Conservation (phyloP, 1,140 invertebrate genomes). For the Delia radicum region DNA sequence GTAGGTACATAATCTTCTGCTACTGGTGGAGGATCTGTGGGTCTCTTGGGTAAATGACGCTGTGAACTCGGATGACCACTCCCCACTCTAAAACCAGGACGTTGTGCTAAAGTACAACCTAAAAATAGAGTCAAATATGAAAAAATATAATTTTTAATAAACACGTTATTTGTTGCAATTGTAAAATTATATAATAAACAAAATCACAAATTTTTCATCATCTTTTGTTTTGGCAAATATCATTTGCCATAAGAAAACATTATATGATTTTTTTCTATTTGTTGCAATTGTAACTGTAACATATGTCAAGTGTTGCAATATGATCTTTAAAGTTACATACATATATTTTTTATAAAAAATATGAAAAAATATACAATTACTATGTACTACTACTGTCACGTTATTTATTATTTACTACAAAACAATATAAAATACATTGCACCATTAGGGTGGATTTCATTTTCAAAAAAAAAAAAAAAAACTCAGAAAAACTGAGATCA, state of each 20-base stretch:
- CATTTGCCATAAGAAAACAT: no score
- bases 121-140: background rate
- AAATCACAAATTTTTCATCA: no score
- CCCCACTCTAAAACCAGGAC: slow-evolving; percentile 41
- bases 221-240: background rate
- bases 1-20: slow-evolving; percentile 49
- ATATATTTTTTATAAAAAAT: no score
- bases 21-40: slow-evolving; percentile 35
- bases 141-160: slow-evolving; percentile 4
- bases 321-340: background rate
- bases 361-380: no score
- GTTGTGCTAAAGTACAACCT: slow-evolving; percentile 43
- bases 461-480: background rate
- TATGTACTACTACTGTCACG: background rate
- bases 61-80: slow-evolving; percentile 48
- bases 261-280: background rate
- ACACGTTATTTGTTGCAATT: background rate
- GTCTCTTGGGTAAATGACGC: slow-evolving; percentile 41
- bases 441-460: no score
- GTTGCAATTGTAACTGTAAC: background rate
- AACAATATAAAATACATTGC: background rate
- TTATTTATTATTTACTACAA: slow-evolving; percentile 21
- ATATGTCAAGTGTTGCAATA: background rate
- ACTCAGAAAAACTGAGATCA: background rate
- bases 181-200: no score